Evolutionary conservation across 2,113 vertebrate species (phyloP).

Genomic region (Mus musculus): GRCm39 chr8:95833501-95834000

Average conservation of each 20-base stretch:
- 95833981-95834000: neutral
- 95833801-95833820: too few relatives aligned
- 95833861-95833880: neutral
- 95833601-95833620: neutral
- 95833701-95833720: fast-evolving
- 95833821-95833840: neutral
- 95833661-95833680: neutral
- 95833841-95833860: neutral
- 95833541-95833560: neutral
- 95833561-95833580: neutral
- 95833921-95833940: neutral
- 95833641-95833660: neutral
- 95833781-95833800: neutral
- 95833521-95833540: neutral
- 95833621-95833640: neutral
- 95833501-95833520: neutral
- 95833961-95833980: neutral
- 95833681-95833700: neutral
- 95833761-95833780: neutral
- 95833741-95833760: neutral
- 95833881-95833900: neutral
- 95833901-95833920: neutral
- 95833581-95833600: neutral
- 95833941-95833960: neutral
- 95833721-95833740: neutral